Evolutionary conservation across 2,113 vertebrate species (phyloP).

Genomic region (Pedionomus torquatus): DNA sequence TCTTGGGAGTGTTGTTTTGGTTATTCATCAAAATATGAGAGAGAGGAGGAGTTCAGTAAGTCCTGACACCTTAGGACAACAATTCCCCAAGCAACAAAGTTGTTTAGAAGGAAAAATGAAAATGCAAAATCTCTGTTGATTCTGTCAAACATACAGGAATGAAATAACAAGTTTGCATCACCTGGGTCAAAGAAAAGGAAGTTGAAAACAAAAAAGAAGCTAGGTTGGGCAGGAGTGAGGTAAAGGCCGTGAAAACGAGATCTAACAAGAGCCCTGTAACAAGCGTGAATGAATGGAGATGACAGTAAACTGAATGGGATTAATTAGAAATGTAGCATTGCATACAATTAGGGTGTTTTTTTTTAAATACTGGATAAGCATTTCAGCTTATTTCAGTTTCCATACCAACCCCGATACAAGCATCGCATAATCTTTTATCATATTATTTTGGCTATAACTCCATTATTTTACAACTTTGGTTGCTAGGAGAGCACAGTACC

Average conservation of each 20-base stretch:
- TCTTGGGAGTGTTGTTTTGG: neutral
- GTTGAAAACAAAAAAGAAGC: neutral
- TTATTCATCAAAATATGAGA: neutral
- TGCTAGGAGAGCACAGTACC: conserved; percentile 47
- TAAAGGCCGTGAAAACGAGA: conserved; percentile 1
- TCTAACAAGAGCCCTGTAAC: neutral
- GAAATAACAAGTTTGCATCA: neutral
- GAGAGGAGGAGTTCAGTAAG: neutral
- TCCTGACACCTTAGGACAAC: neutral
- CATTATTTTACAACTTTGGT: conserved; percentile 67
- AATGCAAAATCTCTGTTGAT: conserved; percentile 7
- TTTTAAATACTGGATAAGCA: conserved; percentile 19
- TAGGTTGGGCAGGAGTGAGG: neutral
- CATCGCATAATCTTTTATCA: conserved; percentile 54
- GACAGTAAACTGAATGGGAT: neutral
- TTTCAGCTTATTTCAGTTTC: conserved; percentile 59
- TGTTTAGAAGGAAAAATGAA: neutral
- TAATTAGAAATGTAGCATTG: conserved; percentile 46
- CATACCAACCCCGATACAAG: conserved; percentile 26
- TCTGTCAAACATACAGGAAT: neutral
- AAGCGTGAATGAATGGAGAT: conserved; percentile 4
- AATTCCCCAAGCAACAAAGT: neutral
- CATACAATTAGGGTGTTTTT: conserved; percentile 36
- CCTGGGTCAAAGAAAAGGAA: neutral
- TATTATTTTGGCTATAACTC: conserved; percentile 45